A percentile compares a stretch with the other conserved stretches of the same genome.
These are phyloP conservation scores for Neodiprion pinetum DNA, from an alignment of 1,140 invertebrate species.

Conservation along the genomic window DNA sequence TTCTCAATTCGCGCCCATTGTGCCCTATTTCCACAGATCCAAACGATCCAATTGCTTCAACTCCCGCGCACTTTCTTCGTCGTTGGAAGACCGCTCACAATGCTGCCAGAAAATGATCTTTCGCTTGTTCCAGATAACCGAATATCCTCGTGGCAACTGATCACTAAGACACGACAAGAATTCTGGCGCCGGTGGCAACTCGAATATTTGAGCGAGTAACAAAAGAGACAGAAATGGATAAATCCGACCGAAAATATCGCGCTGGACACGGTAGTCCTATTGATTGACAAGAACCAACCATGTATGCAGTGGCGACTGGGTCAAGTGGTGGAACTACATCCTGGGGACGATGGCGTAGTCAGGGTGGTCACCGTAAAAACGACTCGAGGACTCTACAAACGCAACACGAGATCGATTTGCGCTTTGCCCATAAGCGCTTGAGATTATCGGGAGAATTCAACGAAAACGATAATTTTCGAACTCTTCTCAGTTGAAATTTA, in stretches of 20 bases:
- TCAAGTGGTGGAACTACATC: conserved; percentile 2
- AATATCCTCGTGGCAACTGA: conserved; percentile 18
- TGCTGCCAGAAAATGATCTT: conserved; percentile 20
- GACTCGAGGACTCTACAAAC: background rate
- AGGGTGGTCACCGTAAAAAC: background rate
- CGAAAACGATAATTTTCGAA: too few relatives aligned
- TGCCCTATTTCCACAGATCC: conserved; percentile 10
- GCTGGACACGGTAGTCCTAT: conserved; percentile 15
- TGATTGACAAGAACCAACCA: conserved; percentile 21
- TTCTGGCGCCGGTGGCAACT: conserved; percentile 6
- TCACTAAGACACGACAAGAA: conserved; percentile 16
- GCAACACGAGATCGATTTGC: background rate
- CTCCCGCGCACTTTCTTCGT: conserved; percentile 20
- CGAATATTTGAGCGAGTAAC: conserved; percentile 17
- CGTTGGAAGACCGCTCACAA: conserved; percentile 13
- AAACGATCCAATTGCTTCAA: conserved; percentile 16
- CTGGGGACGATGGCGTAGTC: conserved; percentile 11
- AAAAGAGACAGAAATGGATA: conserved; percentile 15
- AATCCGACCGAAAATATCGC: conserved; percentile 20
- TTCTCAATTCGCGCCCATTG: conserved; percentile 6
- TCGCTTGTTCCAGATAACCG: conserved; percentile 19
- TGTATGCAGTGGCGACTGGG: conserved; percentile 18
- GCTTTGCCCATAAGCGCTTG: background rate
- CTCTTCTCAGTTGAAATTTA: too few relatives aligned
- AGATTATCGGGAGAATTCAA: background rate